Base-by-base conservation (phyloP, 2,888 invertebrate genomes). In the Rhyacophila evoluta region DNA sequence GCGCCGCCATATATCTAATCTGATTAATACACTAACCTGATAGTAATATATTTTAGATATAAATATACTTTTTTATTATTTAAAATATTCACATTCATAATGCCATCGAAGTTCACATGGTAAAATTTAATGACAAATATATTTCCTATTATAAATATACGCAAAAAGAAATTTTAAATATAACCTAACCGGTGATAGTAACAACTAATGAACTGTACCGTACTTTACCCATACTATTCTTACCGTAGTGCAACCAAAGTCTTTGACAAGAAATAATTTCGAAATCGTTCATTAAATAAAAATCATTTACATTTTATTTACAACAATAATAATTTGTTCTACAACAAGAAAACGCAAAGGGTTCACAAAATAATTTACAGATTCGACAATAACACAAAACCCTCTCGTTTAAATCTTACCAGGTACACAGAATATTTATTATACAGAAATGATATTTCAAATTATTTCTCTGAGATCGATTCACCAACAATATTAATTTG, bases 21-120 rank as follows among this genome's bases (percentile, higher is more conserved):
- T 70, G 70, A 55, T 77, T 70, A 55, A 15, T 75, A 72, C 77
- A n/a, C 39, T 73, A 73, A 39, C 71, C 72, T 37, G 33, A 38
- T 55, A 55, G 19, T 55, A 55, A 25, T 55, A 25, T 76, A 72
- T 72, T 77, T 73, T 15, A 67, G 33, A 77, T 77, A 77, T 77
- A 77, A 77, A 77, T 77, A 77, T 77, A 77, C 72, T 55, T 72
- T 77, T 73, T 69, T 39, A 33, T 41, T 55, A 55, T 75, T 70
- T 75, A 70, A 70, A 75, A 75, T 75, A 75, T 41, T 71, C 70
- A 69, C 69, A 75, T 25, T 33, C 19, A 55, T 25, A 69, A 69
- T 33, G 69, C 69, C 69, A 69, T 69, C 69, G 69, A 69, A 69
- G 33, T 69, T 29, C 28, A 69, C 33, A 12, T 29, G 28, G 69